A percentile compares a stretch with the other conserved stretches of the same genome.
phyloP scores from a whole-genome alignment of 2,888 invertebrate species.

The Drosophila formosana region DNA sequence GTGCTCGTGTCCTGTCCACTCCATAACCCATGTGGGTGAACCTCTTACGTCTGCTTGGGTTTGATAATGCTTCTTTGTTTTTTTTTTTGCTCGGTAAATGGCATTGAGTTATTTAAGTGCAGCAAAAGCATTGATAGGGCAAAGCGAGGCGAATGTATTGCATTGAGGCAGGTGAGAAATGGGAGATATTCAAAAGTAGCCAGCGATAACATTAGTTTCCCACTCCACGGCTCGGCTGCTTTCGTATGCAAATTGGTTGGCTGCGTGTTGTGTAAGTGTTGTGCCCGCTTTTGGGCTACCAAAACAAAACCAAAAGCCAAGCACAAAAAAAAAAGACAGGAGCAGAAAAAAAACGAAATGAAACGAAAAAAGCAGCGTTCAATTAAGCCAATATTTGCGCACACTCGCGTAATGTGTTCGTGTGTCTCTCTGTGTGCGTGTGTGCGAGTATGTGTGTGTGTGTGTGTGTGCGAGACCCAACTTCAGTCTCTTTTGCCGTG shows the following conservation, averaged over 20 bases:
- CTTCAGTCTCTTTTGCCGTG: constrained; percentile 52
- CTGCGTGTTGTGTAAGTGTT: constrained; percentile 53
- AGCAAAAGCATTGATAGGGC: constrained; percentile 44
- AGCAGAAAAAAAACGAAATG: neutral
- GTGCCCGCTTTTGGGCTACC: constrained; percentile 22
- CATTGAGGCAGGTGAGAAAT: too few relatives aligned
- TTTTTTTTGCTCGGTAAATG: constrained; percentile 43
- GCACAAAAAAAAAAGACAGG: constrained; percentile 40
- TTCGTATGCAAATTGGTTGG: constrained; percentile 70
- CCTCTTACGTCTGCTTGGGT: constrained; percentile 39
- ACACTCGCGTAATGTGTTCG: constrained; percentile 58
- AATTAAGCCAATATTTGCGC: constrained; percentile 80
- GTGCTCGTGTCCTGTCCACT: constrained; percentile 4
- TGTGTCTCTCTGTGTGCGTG: constrained; percentile 20
- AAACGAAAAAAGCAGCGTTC: constrained; percentile 56
- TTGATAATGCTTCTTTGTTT: constrained; percentile 65
- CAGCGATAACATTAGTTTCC: constrained; percentile 45
- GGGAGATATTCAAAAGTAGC: constrained; percentile 9
- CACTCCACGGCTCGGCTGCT: constrained; percentile 25
- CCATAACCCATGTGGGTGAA: neutral
- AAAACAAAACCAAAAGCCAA: constrained; percentile 41
- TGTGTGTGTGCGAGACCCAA: constrained; percentile 30
- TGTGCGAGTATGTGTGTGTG: constrained; percentile 15
- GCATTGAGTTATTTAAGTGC: constrained; percentile 62
- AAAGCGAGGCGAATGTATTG: constrained; percentile 18